These are phyloP conservation scores for Cyanoramphus novaezelandiae DNA, from an alignment of 2,113 vertebrate genomes.

Conservation along the genomic window DNA sequence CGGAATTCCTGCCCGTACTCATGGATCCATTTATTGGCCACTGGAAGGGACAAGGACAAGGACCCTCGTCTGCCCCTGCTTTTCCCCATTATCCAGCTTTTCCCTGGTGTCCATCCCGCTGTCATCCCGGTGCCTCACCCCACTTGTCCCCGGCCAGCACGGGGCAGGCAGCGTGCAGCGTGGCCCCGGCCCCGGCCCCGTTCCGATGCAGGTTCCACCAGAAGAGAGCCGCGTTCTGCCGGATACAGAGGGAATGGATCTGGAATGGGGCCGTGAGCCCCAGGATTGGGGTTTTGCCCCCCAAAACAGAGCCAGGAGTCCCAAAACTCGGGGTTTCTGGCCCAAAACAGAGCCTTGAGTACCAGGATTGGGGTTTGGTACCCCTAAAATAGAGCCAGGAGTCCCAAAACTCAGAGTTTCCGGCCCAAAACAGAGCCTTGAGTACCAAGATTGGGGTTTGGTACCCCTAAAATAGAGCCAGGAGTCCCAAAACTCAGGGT, in stretches of 20 bases:
- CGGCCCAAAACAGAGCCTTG: too few relatives aligned
- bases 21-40: constrained; percentile 95
- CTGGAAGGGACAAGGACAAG: constrained; percentile 67
- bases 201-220: constrained; percentile 95
- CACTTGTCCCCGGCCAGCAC: constrained; percentile 93
- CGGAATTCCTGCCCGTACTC: constrained; percentile 92
- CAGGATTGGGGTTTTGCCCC: rapidly evolving
- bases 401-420: too few relatives aligned
- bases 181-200: constrained; percentile 82
- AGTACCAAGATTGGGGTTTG: too few relatives aligned
- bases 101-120: rapidly evolving
- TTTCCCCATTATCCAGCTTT: background rate
- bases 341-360: too few relatives aligned
- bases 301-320: constrained; percentile 75
- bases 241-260: background rate
- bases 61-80: rapidly evolving
- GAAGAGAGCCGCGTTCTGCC: constrained; percentile 90
- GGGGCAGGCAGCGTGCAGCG: constrained; percentile 90
- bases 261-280: background rate
- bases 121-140: constrained; percentile 76
- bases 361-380: too few relatives aligned
- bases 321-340: too few relatives aligned
- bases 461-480: background rate
- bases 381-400: too few relatives aligned
- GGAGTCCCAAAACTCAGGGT: too few relatives aligned